Percentiles rank a stretch among this genome's conserved stretches.
These are phyloP conservation scores for Galeopterus variegatus DNA, from an alignment of 2,113 vertebrate species.

Conservation along the genomic window DNA sequence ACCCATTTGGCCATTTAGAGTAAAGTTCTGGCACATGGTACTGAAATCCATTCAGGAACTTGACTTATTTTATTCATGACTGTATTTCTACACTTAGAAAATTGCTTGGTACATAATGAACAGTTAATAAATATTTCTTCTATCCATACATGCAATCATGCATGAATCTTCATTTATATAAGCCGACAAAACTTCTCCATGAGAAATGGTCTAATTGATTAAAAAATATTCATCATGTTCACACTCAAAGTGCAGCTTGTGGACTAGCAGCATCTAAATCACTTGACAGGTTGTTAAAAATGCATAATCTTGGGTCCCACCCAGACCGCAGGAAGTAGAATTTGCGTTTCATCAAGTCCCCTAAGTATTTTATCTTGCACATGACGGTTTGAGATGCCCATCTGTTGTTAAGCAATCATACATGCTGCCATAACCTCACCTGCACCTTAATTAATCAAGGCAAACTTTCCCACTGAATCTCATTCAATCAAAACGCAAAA, in stretches of 20 bases:
- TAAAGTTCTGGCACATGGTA: not conserved
- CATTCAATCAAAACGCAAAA: not conserved
- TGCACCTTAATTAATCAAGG: not conserved
- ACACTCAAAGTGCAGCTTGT: not conserved
- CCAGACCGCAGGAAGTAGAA: not conserved
- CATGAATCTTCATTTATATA: constrained; percentile 19
- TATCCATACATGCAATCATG: not conserved
- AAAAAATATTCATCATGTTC: not conserved
- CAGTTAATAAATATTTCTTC: constrained; percentile 35
- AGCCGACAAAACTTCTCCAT: not conserved
- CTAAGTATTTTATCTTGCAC: not conserved
- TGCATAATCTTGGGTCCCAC: not conserved
- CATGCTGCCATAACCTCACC: not conserved
- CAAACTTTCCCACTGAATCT: not conserved
- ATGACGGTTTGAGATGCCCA: not conserved
- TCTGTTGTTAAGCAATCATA: not conserved
- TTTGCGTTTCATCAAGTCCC: not conserved
- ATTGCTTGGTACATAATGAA: not conserved
- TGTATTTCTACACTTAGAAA: constrained; percentile 9
- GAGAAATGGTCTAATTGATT: constrained; percentile 30
- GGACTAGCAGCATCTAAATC: not conserved
- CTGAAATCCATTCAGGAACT: not conserved
- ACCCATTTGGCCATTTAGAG: not conserved
- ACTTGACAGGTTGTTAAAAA: constrained; percentile 25
- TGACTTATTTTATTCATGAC: not conserved